Evolutionary conservation across 2,113 vertebrate genomes (phyloP).

Genomic region (Isichthys henryi): DNA sequence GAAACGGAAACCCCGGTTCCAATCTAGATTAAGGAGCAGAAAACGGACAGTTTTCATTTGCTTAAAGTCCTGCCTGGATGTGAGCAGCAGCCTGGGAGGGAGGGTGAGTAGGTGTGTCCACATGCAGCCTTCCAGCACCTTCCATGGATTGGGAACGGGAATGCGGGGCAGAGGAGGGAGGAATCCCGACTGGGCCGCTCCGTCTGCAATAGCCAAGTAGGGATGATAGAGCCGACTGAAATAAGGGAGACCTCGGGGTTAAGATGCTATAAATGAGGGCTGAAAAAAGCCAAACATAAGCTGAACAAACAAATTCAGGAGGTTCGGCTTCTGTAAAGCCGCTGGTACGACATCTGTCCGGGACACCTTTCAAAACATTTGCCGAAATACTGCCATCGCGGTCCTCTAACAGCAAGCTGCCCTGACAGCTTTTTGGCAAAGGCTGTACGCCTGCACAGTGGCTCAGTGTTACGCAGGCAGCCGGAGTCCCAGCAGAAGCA

Average conservation of each 20-base stretch:
- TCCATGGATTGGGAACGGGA: not conserved
- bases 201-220: not conserved
- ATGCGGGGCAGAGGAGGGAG: not conserved
- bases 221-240: not conserved
- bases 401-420: not conserved
- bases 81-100: not conserved
- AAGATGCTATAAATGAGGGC: constrained; percentile 11
- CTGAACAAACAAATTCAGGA: not conserved
- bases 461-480: not conserved
- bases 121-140: not conserved
- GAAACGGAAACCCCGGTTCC: not conserved
- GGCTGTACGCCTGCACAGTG: not conserved
- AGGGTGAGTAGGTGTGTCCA: not conserved
- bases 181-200: not conserved
- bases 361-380: not conserved
- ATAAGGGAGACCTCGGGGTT: constrained; percentile 17
- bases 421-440: not conserved
- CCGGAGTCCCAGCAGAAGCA: not conserved
- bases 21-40: not conserved
- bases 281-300: not conserved
- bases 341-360: not conserved
- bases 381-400: not conserved
- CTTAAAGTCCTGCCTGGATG: not conserved
- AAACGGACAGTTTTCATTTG: not conserved
- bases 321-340: not conserved